Evolutionary conservation across 2,113 vertebrate species (phyloP).

Genomic region (Hiodon tergisus): DNA sequence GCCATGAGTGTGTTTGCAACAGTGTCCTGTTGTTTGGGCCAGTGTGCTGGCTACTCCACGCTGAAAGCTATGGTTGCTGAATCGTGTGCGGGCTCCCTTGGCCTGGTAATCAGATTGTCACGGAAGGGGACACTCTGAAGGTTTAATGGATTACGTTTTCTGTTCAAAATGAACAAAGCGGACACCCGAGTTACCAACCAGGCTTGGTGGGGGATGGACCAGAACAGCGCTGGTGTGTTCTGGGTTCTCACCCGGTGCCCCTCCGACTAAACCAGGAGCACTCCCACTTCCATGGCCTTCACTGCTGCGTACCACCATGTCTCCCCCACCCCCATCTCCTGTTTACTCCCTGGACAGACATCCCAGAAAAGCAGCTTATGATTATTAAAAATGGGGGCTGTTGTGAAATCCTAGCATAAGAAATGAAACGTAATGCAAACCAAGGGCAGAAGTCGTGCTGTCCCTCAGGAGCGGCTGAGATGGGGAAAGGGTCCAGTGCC

Average conservation of each 20-base stretch:
- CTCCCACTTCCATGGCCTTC: too few species aligned
- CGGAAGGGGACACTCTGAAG: conserved; percentile 44
- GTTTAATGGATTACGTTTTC: conserved; percentile 56
- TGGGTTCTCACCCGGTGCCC: neutral
- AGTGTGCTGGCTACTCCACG: neutral
- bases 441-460: conserved; percentile 36
- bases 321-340: neutral
- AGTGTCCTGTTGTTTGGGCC: neutral
- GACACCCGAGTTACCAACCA: neutral
- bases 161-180: conserved; percentile 36
- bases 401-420: conserved; percentile 51
- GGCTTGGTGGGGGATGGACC: neutral
- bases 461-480: conserved; percentile 33
- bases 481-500: too few species aligned
- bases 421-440: conserved; percentile 50
- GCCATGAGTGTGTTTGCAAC: neutral
- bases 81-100: conserved; percentile 5
- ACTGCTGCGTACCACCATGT: neutral
- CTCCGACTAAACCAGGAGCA: neutral
- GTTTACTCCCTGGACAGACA: conserved; percentile 49
- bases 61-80: neutral
- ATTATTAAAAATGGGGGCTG: conserved; percentile 55
- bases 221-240: neutral
- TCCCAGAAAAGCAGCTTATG: conserved; percentile 64
- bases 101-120: conserved; percentile 50